Evolutionary conservation across 2,797 vertebrate species (phyloP).

Genomic region (Leptoclinus maculatus): DNA sequence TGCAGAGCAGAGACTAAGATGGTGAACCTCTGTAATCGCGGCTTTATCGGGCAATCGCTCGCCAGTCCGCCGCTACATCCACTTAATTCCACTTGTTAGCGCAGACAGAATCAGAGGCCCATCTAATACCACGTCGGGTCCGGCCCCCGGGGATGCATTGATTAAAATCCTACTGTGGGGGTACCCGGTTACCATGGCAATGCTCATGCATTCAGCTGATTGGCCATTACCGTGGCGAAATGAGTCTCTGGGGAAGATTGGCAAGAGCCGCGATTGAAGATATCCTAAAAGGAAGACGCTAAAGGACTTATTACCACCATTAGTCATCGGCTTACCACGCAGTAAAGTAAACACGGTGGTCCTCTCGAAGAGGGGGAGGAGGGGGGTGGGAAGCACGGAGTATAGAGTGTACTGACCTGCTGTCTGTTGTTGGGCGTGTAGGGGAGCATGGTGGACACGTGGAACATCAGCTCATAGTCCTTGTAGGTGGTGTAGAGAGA

Average conservation of each 20-base stretch:
- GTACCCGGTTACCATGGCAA: slow-evolving; percentile 67
- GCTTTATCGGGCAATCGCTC: slow-evolving; percentile 45
- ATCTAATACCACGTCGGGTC: slow-evolving; percentile 57
- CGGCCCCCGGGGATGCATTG: slow-evolving; percentile 63
- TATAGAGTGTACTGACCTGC: slow-evolving; percentile 86
- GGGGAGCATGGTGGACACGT: slow-evolving; percentile 96
- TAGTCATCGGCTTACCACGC: slow-evolving; percentile 14
- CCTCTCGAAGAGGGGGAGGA: neutral
- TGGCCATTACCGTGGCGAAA: slow-evolving; percentile 69
- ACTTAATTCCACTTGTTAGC: slow-evolving; percentile 72
- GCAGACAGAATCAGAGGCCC: slow-evolving; percentile 46
- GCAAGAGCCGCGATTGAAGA: slow-evolving; percentile 56
- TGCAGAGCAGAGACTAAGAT: slow-evolving; percentile 26
- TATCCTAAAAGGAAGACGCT: slow-evolving; percentile 60
- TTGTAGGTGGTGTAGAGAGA: slow-evolving; percentile 99
- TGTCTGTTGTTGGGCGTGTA: slow-evolving; percentile 97
- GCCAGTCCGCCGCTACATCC: slow-evolving; percentile 47
- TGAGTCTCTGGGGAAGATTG: slow-evolving; percentile 65
- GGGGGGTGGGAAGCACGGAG: neutral
- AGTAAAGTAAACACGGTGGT: slow-evolving; percentile 30
- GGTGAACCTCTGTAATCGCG: slow-evolving; percentile 51
- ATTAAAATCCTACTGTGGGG: slow-evolving; percentile 70
- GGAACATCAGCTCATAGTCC: slow-evolving; percentile 99
- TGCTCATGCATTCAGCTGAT: slow-evolving; percentile 56
- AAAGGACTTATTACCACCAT: slow-evolving; percentile 57